Evolutionary conservation across 2,797 vertebrate species (phyloP).

Genomic region (Ibycter americanus): DNA sequence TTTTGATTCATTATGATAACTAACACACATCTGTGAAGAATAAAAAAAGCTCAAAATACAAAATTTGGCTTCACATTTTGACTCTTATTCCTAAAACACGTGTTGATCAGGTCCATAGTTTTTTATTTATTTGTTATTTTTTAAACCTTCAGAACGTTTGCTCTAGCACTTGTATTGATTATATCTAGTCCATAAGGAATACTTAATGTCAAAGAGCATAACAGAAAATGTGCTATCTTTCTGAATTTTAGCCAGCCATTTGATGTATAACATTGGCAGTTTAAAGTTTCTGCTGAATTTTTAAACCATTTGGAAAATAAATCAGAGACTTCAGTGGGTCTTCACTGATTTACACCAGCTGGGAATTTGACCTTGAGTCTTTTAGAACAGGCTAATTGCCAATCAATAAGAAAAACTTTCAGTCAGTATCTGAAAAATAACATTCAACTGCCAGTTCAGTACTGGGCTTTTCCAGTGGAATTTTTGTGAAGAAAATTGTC

Average conservation of each 20-base stretch:
- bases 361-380: not conserved
- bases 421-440: not conserved
- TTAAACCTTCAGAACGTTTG: not conserved
- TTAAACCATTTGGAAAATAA: slow-evolving; percentile 13
- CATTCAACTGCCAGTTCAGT: not conserved
- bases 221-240: not conserved
- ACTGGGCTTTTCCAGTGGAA: not conserved
- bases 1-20: not conserved
- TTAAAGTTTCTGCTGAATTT: not conserved
- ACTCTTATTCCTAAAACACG: not conserved
- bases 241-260: slow-evolving; percentile 19
- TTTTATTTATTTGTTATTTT: not conserved
- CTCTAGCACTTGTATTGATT: not conserved
- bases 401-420: slow-evolving; percentile 20
- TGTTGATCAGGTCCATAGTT: accelerated
- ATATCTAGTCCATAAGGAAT: not conserved
- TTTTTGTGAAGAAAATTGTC: not conserved
- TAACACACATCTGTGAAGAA: not conserved
- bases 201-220: not conserved
- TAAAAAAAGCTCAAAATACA: not conserved
- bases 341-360: not conserved
- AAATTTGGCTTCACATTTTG: not conserved
- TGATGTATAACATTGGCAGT: not conserved
- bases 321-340: not conserved
- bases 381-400: not conserved